A percentile compares a stretch with the other conserved stretches of the same genome.
Evolutionary conservation across 1,140 invertebrate genomes (phyloP).

Genomic region (Eupristina koningsbergeri): DNA sequence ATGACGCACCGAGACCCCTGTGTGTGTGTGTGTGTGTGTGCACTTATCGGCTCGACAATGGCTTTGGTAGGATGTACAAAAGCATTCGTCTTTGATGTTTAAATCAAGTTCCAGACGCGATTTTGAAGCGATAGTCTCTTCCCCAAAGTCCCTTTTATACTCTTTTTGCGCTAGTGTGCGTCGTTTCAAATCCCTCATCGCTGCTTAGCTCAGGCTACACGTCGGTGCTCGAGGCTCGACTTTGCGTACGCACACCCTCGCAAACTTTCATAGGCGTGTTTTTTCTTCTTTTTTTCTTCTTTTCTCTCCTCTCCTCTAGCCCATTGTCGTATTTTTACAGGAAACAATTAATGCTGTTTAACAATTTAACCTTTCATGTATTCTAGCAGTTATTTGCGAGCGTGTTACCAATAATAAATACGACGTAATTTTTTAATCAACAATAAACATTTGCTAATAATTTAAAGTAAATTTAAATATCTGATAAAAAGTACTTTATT

Average conservation of each 20-base stretch:
- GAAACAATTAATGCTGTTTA: no score
- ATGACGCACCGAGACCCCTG: neutral
- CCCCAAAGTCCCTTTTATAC: neutral
- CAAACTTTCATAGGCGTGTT: neutral
- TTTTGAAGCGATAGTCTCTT: neutral
- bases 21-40: neutral
- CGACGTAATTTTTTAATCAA: no score
- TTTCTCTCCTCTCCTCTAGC: no score
- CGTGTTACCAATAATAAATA: no score
- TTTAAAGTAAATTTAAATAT: neutral
- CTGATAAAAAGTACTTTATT: neutral
- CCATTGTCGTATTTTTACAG: no score
- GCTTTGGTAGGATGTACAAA: neutral
- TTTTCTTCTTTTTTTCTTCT: neutral
- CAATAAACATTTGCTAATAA: no score
- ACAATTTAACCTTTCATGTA: no score
- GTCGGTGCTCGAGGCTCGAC: neutral
- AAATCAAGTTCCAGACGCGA: neutral
- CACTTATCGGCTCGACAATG: neutral
- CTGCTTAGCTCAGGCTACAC: neutral
- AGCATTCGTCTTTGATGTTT: slow-evolving; percentile 11
- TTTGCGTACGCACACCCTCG: neutral
- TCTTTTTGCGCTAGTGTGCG: neutral
- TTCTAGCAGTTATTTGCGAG: no score
- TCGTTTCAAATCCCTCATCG: neutral